A percentile compares a stretch with the other conserved stretches of the same genome.
Conservation (phyloP, 23 tunicate species). For the Corella eumyota region DNA sequence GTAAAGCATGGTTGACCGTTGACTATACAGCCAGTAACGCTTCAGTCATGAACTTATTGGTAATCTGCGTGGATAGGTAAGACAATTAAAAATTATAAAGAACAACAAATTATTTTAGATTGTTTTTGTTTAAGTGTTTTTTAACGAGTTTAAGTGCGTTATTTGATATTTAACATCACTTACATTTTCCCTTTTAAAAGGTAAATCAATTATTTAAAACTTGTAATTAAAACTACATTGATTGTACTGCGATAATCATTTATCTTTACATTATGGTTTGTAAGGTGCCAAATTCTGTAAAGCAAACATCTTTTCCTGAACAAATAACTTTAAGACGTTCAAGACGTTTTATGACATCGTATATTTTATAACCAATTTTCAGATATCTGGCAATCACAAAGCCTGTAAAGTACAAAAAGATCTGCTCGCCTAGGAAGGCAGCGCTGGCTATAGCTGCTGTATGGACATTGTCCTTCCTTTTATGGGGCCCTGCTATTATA, state of each 20-base stretch:
- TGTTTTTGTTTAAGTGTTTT: too few relatives aligned
- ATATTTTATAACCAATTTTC: too few relatives aligned
- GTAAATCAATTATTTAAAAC: too few relatives aligned
- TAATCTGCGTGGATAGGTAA: constrained; percentile 82
- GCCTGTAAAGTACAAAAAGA: constrained; percentile 69
- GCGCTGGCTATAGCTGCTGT: constrained; percentile 49
- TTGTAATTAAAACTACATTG: too few relatives aligned
- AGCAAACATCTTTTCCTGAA: too few relatives aligned
- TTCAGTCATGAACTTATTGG: constrained; percentile 76
- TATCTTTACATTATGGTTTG: too few relatives aligned
- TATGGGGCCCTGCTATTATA: constrained; percentile 84
- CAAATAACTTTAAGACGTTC: too few relatives aligned
- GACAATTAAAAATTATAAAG: neutral
- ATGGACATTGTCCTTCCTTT: constrained; percentile 68
- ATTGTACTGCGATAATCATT: too few relatives aligned
- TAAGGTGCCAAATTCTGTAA: too few relatives aligned
- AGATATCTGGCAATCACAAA: constrained; percentile 79
- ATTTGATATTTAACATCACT: neutral
- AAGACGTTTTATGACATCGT: too few relatives aligned
- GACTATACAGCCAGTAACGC: constrained; percentile 88
- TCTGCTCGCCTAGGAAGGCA: constrained; percentile 45
- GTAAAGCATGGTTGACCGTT: constrained; percentile 83
- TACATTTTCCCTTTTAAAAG: too few relatives aligned
- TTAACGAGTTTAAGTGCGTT: neutral
- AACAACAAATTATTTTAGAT: neutral